A percentile compares a stretch with the other conserved stretches of the same genome.
Evolutionary conservation across 2,113 vertebrate species (phyloP).

Genomic region (Pelusios castaneus): DNA sequence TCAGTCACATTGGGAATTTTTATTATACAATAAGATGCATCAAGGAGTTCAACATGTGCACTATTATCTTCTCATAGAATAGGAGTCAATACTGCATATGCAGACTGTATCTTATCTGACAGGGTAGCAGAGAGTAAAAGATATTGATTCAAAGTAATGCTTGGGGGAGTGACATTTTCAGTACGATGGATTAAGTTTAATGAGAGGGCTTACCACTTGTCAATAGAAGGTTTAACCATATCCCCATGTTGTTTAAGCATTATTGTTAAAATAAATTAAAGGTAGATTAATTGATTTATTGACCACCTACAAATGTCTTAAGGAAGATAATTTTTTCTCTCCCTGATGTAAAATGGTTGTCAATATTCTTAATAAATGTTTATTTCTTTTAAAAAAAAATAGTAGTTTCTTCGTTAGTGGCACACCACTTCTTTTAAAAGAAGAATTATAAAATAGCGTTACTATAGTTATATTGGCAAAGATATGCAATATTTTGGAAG

Average conservation of each 20-base stretch:
- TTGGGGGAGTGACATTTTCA: constrained; percentile 59
- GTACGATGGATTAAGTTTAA: constrained; percentile 56
- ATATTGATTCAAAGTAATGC: constrained; percentile 59
- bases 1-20: neutral
- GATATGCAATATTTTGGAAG: neutral
- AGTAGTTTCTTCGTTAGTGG: neutral
- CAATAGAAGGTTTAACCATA: constrained; percentile 59
- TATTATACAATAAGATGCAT: neutral
- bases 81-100: constrained; percentile 29
- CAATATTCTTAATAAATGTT: neutral
- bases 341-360: neutral
- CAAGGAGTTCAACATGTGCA: neutral
- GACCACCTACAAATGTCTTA: constrained; percentile 17
- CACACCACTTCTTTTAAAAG: neutral
- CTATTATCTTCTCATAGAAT: constrained; percentile 33
- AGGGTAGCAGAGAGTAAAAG: constrained; percentile 21
- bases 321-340: constrained; percentile 35
- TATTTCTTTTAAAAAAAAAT: neutral
- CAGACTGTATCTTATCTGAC: constrained; percentile 51
- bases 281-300: constrained; percentile 64
- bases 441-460: neutral
- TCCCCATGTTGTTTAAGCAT: constrained; percentile 12
- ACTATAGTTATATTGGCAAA: neutral
- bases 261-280: constrained; percentile 65
- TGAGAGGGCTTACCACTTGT: constrained; percentile 44